Evolutionary conservation across 2,797 vertebrate species (phyloP).

Genomic region (Sebastolobus alascanus): DNA sequence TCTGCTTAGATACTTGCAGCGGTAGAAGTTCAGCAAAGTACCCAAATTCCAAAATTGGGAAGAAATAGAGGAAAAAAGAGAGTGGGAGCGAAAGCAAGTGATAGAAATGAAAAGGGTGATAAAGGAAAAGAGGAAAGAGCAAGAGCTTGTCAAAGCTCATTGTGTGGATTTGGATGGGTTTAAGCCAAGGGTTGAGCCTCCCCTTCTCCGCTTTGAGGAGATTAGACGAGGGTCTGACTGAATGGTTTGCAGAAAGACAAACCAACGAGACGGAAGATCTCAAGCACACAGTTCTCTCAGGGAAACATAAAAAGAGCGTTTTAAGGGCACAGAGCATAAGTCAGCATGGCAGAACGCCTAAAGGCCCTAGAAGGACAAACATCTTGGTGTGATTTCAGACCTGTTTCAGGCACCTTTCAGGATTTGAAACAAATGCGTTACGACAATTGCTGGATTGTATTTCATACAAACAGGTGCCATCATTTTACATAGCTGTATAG

Average conservation of each 20-base stretch:
- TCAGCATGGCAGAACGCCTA: constrained; percentile 35
- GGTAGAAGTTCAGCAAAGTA: constrained; percentile 43
- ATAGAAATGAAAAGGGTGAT: constrained; percentile 26
- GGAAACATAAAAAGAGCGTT: constrained; percentile 40
- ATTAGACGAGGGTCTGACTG: constrained; percentile 62
- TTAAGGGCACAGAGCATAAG: constrained; percentile 50
- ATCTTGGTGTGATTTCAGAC: constrained; percentile 64
- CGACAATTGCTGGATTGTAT: constrained; percentile 26
- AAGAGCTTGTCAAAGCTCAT: constrained; percentile 68
- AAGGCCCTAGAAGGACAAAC: constrained; percentile 63
- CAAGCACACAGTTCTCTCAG: constrained; percentile 37
- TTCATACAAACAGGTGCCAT: constrained; percentile 12
- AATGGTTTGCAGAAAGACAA: constrained; percentile 53
- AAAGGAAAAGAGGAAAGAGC: constrained; percentile 40
- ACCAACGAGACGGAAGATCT: constrained; percentile 48
- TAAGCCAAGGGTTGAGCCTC: constrained; percentile 58
- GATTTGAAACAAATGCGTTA: constrained; percentile 59
- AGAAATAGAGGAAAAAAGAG: constrained; percentile 5
- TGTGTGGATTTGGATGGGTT: constrained; percentile 66
- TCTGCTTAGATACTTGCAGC: constrained; percentile 25
- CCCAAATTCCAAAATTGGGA: neutral
- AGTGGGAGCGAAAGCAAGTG: constrained; percentile 28
- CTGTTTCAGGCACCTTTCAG: constrained; percentile 12
- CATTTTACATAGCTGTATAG: constrained; percentile 7
- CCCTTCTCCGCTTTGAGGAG: constrained; percentile 71